These are phyloP conservation scores for Zaprionus gabonicus DNA, from an alignment of 1,140 invertebrate genomes.

Conservation along the genomic window DNA sequence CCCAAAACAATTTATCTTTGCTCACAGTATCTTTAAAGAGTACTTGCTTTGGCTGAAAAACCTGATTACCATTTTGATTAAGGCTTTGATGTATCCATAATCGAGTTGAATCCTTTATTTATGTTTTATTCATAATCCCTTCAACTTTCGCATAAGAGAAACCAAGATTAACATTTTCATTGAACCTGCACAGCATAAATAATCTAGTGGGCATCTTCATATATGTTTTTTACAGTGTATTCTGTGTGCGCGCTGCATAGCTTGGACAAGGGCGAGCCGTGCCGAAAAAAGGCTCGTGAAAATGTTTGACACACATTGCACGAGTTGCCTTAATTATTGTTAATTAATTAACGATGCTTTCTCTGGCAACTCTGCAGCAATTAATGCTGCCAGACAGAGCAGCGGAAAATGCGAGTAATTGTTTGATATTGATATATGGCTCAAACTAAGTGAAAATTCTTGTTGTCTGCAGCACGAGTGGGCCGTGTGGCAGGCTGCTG, in stretches of 20 bases:
- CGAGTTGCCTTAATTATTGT: conserved; percentile 24
- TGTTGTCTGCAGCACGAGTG: background rate
- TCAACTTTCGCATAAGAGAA: too few species aligned
- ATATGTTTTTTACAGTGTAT: background rate
- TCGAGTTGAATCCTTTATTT: too few species aligned
- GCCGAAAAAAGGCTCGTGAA: background rate
- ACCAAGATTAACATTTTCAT: too few species aligned
- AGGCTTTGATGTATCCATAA: too few species aligned
- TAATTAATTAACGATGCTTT: conserved; percentile 36
- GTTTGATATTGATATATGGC: conserved; percentile 68
- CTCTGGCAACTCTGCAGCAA: background rate
- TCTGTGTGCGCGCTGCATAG: background rate
- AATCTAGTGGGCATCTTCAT: too few species aligned
- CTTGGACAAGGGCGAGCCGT: background rate
- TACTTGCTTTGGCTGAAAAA: too few species aligned
- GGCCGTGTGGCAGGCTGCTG: conserved; percentile 4
- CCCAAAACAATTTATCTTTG: too few species aligned
- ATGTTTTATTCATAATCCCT: too few species aligned
- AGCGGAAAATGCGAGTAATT: conserved; percentile 29
- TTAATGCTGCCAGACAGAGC: conserved; percentile 5
- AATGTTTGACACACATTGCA: conserved; percentile 12
- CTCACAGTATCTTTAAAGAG: too few species aligned
- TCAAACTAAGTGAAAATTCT: conserved; percentile 8
- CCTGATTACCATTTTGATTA: too few species aligned
- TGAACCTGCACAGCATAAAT: too few species aligned